phyloP scores from a whole-genome alignment of 2,888 invertebrate species.

The Plagodis pulveraria region DNA sequence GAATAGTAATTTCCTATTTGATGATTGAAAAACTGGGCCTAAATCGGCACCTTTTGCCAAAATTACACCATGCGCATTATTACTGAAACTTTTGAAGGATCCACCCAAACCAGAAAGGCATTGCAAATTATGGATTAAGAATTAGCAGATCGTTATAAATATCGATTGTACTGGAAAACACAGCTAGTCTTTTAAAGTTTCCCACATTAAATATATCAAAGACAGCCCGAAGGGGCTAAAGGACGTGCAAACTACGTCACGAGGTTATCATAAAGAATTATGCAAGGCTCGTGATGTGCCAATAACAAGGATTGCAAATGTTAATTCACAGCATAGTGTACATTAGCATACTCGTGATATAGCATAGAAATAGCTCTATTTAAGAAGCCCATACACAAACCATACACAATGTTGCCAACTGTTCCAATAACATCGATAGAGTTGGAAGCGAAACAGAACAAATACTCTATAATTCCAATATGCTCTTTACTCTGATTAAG shows the following conservation, averaged over 20 bases:
- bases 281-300: conserved; percentile 48
- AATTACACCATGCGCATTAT: no score
- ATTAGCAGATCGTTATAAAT: no score
- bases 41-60: no score
- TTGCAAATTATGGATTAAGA: no score
- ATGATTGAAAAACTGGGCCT: no score
- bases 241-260: conserved; percentile 21
- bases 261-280: conserved; percentile 36
- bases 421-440: background rate
- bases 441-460: background rate
- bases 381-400: conserved; percentile 46
- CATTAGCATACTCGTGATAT: conserved; percentile 63
- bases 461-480: no score
- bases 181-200: background rate
- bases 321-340: conserved; percentile 53
- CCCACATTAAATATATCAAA: conserved; percentile 15
- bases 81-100: no score
- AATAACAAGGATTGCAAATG: conserved; percentile 56
- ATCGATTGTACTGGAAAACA: no score
- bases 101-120: no score
- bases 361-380: conserved; percentile 64
- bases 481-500: no score
- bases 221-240: conserved; percentile 24
- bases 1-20: no score
- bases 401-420: conserved; percentile 27